Evolutionary conservation across 2,113 vertebrate genomes (phyloP), one percentile per base, ranked within the genome.

Genomic region (Albula goreensis): DNA sequence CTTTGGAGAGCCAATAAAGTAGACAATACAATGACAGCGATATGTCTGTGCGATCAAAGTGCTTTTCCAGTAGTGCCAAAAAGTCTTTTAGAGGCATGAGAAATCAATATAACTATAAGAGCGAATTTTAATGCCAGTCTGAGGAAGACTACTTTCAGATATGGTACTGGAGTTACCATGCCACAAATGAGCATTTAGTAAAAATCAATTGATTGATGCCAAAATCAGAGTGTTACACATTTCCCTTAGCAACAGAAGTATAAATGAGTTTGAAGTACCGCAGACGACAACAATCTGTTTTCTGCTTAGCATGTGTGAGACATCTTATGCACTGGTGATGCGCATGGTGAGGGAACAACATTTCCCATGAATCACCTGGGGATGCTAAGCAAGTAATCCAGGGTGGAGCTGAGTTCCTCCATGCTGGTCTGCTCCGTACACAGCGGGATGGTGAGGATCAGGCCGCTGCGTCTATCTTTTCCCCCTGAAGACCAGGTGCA

Each of bases 361-460:
- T 50, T 80, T 52, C 57, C 78, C 22, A 25, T 82, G 86, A 95
- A 90, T 96, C 92, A 99, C 98, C 98, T 99, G 94, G 98, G 98
- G 92, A 99, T 99, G 92, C 97, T 96, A 60, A 99, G 97, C 83
- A 99, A 95, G 87, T 99, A 99, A 93, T 99, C 97, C 87, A 99
- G 93, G 0, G 98, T 99, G 91, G 97, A 95, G 85, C 97, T 97
- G 88, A 99, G 96, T 90, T 99, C 98, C 88, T 99, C 98, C 98
- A 99, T 98, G 92, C 96, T 99, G 8, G 98, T 99, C 94, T 99
- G 98, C 85, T 99, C 98, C 0, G 98, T 97, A 88, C 97, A 96
- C 91, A 99, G 94, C 81, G 98, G 98, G 94, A 99, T 99, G 87
- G 97, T 99, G 91, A 99, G 94, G 95, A 99, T 99, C 92, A 99